Evolutionary conservation across 2,797 vertebrate genomes (phyloP), one percentile per base, ranked within the genome.

Genomic region (Cuniculus paca): DNA sequence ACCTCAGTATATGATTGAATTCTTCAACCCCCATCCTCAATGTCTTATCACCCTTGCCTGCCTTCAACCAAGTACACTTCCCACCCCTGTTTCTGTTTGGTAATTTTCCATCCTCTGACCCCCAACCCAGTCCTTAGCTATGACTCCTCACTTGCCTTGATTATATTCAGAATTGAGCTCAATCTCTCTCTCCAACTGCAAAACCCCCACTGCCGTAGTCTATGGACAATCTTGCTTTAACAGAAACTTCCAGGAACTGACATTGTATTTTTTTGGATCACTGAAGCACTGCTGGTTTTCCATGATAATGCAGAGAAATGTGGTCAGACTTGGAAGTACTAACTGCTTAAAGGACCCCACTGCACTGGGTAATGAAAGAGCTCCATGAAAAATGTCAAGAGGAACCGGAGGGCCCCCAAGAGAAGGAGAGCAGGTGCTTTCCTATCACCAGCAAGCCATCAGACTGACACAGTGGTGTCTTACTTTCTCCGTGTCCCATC

Each of bases 341-440:
- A 26, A 14, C 10, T 24, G 20, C 68, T 52, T 20, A 6, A 36
- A 97, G 50, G 56, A 83, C 6, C 3, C 48, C 45, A 34, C 12
- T 2, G 50, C 34, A 13, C 3, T 74, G 42, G 81, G 72, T 86
- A 74, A 74, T 26, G 68, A 60, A 79, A 79, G 0, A 42, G 14
- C 1, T 4, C 13, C 39, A 0, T 17, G 28, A 89, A 93, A 60
- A 68, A 14, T 26, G 28, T 68, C 48, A 9, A 26, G 68, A 72
- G 12, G 19, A 56, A 6, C 5, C 2, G 11, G 52, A 19, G 0
- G n/a, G 17, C 2, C 39, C 65, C 34, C 16, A 0, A 0, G 0
- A 6, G 61, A 22, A 11, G 4, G 16, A 50, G 6, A 87, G 24
- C 3, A 48, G 72, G 20, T 0, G 8, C 34, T 5, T 48, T 54